A percentile compares a stretch with the other conserved stretches of the same genome.
Evolutionary conservation across 2,797 vertebrate species (phyloP).

Genomic region (Phalanger gymnotis): DNA sequence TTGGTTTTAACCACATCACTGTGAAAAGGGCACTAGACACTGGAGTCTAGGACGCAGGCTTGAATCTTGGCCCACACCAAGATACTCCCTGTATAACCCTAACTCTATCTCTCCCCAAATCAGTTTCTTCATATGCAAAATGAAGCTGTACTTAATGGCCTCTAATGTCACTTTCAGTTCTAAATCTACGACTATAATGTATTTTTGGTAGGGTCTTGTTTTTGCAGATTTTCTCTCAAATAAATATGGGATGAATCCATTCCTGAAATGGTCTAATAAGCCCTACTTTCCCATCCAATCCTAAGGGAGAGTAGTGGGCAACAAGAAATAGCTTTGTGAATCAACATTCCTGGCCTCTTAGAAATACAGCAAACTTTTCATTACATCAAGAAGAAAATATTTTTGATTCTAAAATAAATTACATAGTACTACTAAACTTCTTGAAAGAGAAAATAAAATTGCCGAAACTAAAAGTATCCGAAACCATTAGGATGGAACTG

Average conservation of each 20-base stretch:
- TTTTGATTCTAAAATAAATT: not conserved
- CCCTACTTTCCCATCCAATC: not conserved
- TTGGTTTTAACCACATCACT: not conserved
- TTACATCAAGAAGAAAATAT: not conserved
- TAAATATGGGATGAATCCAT: not conserved
- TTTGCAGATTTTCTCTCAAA: not conserved
- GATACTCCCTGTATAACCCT: not conserved
- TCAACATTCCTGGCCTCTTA: not conserved
- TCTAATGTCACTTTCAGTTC: not conserved
- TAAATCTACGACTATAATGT: not conserved
- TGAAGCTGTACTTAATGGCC: not conserved
- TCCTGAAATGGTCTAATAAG: not conserved
- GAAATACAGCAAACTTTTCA: not conserved
- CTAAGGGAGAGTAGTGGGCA: not conserved
- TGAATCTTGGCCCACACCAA: not conserved
- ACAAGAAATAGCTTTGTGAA: not conserved
- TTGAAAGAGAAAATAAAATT: not conserved
- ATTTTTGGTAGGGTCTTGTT: not conserved
- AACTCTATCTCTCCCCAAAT: not conserved
- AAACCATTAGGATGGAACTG: not conserved
- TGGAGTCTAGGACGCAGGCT: not conserved
- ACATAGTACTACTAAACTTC: not conserved
- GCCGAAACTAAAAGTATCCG: not conserved
- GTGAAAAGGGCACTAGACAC: not conserved
- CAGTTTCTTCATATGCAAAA: not conserved